Conservation (phyloP, 92 coral and sea anemone species). For the Siderastrea radians region DNA sequence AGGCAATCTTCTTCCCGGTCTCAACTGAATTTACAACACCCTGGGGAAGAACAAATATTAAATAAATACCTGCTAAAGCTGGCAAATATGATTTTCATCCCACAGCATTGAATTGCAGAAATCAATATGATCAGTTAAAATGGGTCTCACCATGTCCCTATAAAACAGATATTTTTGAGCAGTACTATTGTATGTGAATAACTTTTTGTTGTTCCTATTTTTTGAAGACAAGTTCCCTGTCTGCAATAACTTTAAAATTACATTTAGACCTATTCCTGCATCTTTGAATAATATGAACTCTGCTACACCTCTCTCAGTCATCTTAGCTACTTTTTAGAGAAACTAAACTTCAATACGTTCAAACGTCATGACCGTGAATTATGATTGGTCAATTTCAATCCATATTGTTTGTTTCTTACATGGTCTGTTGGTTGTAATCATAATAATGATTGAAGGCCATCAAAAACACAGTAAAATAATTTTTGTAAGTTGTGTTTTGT, state of each 20-base stretch:
- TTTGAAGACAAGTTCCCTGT: neutral
- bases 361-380: neutral
- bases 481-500: too few relatives aligned
- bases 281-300: conserved; percentile 4
- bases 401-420: neutral
- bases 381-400: neutral
- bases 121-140: neutral
- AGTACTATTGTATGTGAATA: neutral
- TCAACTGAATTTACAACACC: conserved; percentile 42
- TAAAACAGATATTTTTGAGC: neutral
- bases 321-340: conserved; percentile 12
- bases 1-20: conserved; percentile 20
- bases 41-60: conserved; percentile 6
- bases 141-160: neutral
- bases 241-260: conserved; percentile 6
- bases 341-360: neutral
- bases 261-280: conserved; percentile 4
- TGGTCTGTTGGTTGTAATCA: neutral
- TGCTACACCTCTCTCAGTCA: conserved; percentile 7
- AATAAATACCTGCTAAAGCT: neutral
- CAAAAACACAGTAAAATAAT: too few relatives aligned
- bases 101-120: conserved; percentile 10
- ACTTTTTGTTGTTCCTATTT: too few relatives aligned
- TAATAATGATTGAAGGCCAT: too few relatives aligned
- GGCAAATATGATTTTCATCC: conserved; percentile 1